Evolutionary conservation across 2,797 vertebrate species (phyloP), one percentile per base, ranked within the genome.

Genomic region (Thunnus albacares): DNA sequence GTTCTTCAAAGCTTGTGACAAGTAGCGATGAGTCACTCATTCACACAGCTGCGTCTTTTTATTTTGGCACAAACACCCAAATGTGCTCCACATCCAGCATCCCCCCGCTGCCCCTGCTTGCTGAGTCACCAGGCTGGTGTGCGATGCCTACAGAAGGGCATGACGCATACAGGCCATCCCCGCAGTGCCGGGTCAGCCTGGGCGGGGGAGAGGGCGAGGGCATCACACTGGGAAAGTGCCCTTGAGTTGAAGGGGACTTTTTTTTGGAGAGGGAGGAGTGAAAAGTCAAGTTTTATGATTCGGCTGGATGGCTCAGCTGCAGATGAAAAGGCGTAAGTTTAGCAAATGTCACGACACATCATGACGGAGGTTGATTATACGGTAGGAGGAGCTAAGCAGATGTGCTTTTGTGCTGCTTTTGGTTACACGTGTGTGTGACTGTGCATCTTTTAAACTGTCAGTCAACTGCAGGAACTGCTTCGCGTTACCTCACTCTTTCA

Each of bases 51-150:
- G 90, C 17, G n/a, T 53, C 81, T 75, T 73, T 38, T 52, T 38
- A 71, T 71, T 28, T 45, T 30, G 45, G 41, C 65, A 26, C 52
- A 62, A 79, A 81, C 65, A 45, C 65, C 75, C 58, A 67, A 63
- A 81, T 82, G 20, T 43, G 76, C 80, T 71, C 64, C 80, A 53
- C 81, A 79, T 83, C 77, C 87, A 85, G 73, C 63, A 35, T 71
- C 79, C 86, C 79, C 86, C 80, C 0, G 52, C 84, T 58, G 80
- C 79, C 81, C 58, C 45, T 3, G 69, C 73, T 57, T 63, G 87
- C 92, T 88, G 92, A 94, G 86, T 93, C 92, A 92, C 81, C 49
- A 3, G 57, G 75, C 82, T 59, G 61, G 33, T 63, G 79, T 79
- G 79, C 20, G 69, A 77, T 64, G 87, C 63, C 86, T 79, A 58